A percentile compares a stretch with the other conserved stretches of the same genome.
Conservation (phyloP, 1,140 invertebrate species). For the Drosophila rufa region DNA sequence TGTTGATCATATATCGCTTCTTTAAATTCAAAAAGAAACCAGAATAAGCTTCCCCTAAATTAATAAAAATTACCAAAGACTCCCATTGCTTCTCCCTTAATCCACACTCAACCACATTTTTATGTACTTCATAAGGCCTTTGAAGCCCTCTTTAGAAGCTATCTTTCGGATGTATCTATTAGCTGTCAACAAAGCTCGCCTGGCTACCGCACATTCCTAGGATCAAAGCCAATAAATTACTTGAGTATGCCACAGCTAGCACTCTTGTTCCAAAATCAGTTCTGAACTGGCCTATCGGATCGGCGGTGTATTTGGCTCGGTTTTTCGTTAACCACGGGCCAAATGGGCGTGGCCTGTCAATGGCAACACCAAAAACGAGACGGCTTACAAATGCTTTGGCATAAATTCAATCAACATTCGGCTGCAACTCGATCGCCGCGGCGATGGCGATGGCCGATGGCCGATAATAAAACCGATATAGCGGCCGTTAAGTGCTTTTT, state of each 20-base stretch:
- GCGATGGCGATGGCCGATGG: constrained; percentile 31
- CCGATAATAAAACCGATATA: constrained; percentile 81
- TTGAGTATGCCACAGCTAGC: constrained; percentile 37
- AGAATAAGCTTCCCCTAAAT: too few relatives aligned
- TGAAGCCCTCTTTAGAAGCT: not conserved
- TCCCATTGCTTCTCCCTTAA: not conserved
- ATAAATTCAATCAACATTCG: constrained; percentile 80
- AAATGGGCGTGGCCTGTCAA: constrained; percentile 59
- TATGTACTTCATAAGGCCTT: not conserved
- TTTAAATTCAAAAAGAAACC: too few relatives aligned
- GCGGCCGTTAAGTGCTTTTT: constrained; percentile 71
- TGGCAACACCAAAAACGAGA: constrained; percentile 49
- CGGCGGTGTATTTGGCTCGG: constrained; percentile 42
- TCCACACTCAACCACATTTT: not conserved
- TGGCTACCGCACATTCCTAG: constrained; percentile 44
- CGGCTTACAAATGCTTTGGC: constrained; percentile 67
- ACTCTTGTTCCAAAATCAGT: constrained; percentile 49
- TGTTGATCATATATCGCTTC: too few relatives aligned
- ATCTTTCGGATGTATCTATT: constrained; percentile 46
- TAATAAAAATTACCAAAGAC: not conserved
- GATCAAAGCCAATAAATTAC: constrained; percentile 50
- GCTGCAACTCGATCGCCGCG: constrained; percentile 63
- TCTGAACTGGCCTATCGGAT: constrained; percentile 31
- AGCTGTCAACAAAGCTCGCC: constrained; percentile 28
- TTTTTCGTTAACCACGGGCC: constrained; percentile 37